Conservation (phyloP, 2,113 vertebrate genomes). For the Scomber japonicus region DNA sequence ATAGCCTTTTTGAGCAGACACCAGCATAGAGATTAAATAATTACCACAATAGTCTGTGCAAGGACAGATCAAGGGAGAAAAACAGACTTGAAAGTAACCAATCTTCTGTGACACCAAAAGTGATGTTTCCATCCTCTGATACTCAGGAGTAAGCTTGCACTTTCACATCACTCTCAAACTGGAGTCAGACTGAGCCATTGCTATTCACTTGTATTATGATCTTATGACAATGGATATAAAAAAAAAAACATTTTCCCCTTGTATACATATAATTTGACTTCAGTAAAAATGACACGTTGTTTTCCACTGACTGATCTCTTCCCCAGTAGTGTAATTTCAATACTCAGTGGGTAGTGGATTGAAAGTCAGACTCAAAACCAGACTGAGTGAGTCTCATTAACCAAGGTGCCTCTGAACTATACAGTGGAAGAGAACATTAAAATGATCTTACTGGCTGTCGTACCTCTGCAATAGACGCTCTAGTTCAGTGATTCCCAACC, state of each 20-base stretch:
- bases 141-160: neutral
- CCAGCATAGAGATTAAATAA: constrained; percentile 49
- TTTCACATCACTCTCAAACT: constrained; percentile 20
- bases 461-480: constrained; percentile 44
- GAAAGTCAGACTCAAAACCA: constrained; percentile 53
- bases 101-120: constrained; percentile 5
- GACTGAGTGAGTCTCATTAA: constrained; percentile 60
- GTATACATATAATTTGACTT: constrained; percentile 32
- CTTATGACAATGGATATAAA: neutral
- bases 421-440: constrained; percentile 39
- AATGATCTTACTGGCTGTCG: constrained; percentile 38
- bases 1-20: constrained; percentile 42
- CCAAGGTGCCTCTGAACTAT: constrained; percentile 44
- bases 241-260: constrained; percentile 32
- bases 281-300: constrained; percentile 47
- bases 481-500: neutral
- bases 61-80: constrained; percentile 50
- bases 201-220: constrained; percentile 29
- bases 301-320: constrained; percentile 44
- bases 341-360: constrained; percentile 55
- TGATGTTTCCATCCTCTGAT: constrained; percentile 10
- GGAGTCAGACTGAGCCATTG: constrained; percentile 16
- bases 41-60: constrained; percentile 49
- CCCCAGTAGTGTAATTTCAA: constrained; percentile 44
- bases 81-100: constrained; percentile 15